Conservation (phyloP, 2,113 vertebrate genomes). For the Poeciliopsis occidentalis region DNA sequence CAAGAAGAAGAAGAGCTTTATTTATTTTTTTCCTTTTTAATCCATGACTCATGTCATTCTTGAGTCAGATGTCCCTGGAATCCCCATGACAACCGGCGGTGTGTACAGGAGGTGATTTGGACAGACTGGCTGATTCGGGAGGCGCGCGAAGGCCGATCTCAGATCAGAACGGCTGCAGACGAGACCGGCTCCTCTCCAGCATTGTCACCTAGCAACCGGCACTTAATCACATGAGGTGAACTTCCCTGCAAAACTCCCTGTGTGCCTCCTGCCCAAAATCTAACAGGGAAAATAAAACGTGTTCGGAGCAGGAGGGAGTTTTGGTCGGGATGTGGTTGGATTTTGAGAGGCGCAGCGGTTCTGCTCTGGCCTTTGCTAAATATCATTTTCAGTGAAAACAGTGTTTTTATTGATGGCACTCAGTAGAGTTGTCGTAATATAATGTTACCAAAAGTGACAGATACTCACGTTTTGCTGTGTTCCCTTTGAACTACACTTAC, state of each 20-base stretch:
- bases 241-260: conserved; percentile 21
- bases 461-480: too few species aligned
- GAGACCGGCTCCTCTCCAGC: conserved; percentile 52
- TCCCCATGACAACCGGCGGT: conserved; percentile 71
- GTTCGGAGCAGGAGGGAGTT: not conserved
- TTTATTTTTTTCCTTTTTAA: conserved; percentile 24
- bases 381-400: not conserved
- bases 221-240: conserved; percentile 62
- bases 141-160: conserved; percentile 45
- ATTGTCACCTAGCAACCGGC: conserved; percentile 74
- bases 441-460: too few species aligned
- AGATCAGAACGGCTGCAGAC: conserved; percentile 41
- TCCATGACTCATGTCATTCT: conserved; percentile 42
- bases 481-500: too few species aligned
- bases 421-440: too few species aligned
- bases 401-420: not conserved
- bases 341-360: not conserved
- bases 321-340: not conserved
- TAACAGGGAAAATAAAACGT: not conserved
- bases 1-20: conserved; percentile 4
- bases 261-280: not conserved
- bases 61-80: conserved; percentile 66
- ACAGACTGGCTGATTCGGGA: conserved; percentile 32
- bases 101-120: conserved; percentile 56
- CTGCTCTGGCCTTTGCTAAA: not conserved